Evolutionary conservation across 2,113 vertebrate genomes (phyloP), one percentile per base, ranked within the genome.

Genomic region (Leptobrachium leishanense): DNA sequence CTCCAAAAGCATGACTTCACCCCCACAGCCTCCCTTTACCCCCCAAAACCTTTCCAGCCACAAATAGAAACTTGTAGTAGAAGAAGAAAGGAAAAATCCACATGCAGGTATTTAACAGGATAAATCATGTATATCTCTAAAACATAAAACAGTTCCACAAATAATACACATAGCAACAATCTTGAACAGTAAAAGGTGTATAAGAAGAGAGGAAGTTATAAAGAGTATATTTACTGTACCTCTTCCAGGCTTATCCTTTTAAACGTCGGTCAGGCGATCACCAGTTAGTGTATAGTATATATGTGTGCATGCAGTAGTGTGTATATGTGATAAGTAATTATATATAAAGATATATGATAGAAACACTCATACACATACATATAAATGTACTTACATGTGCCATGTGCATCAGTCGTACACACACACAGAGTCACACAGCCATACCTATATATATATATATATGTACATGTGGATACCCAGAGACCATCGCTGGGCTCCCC

Each of bases 201-300:
- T 50, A 62, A 78, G 68, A 7, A 71, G 55, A 20, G 13, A 64
- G 78, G 88, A 90, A 90, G 88, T 88, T 81, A 85, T 88, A 89
- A 85, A 91, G 92, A 59, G 89, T 41, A 93, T 95, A 98, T 95
- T 96, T 95, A 97, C 95, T 88, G 87, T 88, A 88, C 87, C 81
- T 88, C 72, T 84, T 90, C 91, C 90, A 82, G 91, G 84, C 86
- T 88, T 90, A 83, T 90, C 82, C 90, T 89, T 87, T 86, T 91
- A 84, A 80, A 84, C 87, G 87, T 88, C 90, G 90, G 90, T 85
- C 88, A 85, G 82, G 86, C 42, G 73, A 85, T 42, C 68, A 72
- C 46, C 43, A 65, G 63, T 65, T 40, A 12, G 42, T 31, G n/a
- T 15, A 9, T 3, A 31, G 50, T 43, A 39, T 68, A 8, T 44